Percentiles rank a stretch among this genome's conserved stretches.
Conservation (phyloP, 1,140 invertebrate genomes). For the Popillia japonica region DNA sequence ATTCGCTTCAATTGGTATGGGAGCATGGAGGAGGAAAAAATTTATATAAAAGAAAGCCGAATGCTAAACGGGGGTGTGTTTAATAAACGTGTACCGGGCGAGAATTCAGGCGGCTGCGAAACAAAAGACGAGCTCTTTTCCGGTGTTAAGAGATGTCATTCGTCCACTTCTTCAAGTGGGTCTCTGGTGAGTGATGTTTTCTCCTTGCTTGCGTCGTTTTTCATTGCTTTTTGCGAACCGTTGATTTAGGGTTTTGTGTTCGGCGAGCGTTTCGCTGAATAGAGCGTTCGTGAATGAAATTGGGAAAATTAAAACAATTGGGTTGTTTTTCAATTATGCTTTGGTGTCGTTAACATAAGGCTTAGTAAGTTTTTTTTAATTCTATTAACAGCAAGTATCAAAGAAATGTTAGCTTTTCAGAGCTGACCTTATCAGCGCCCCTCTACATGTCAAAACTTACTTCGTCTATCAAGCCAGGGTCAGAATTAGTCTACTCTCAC, state of each 20-base stretch:
- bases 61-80: slow-evolving; percentile 25
- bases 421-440: too few species aligned
- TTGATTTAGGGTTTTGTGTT: neutral
- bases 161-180: neutral
- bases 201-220: neutral
- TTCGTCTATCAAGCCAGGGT: too few species aligned
- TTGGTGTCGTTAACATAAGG: too few species aligned
- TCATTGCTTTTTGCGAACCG: neutral
- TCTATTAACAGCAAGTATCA: too few species aligned
- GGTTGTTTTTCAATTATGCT: too few species aligned
- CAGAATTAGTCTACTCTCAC: too few species aligned
- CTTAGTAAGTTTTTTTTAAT: too few species aligned
- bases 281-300: neutral
- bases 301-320: too few species aligned
- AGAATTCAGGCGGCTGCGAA: slow-evolving; percentile 21
- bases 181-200: neutral
- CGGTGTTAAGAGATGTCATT: slow-evolving; percentile 27
- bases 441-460: too few species aligned
- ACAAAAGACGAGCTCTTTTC: neutral
- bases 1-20: slow-evolving; percentile 21
- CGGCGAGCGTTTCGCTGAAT: neutral
- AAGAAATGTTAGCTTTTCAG: too few species aligned
- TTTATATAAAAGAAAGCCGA: neutral
- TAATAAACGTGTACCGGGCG: slow-evolving; percentile 13
- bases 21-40: neutral